Base-by-base conservation (phyloP, 2,888 invertebrate species). In the Parnassius orleans region DNA sequence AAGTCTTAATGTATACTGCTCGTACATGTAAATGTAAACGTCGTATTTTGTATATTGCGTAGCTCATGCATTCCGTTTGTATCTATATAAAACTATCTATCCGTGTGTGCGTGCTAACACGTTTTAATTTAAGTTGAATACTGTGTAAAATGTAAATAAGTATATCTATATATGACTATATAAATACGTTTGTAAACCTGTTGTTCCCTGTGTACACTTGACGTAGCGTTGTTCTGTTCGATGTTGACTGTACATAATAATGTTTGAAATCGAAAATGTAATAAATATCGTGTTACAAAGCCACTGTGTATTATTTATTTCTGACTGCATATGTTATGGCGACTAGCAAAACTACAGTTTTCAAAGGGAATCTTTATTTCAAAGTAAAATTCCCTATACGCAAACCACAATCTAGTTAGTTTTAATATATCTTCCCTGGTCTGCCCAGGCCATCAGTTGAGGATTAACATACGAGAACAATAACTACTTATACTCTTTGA, bases 201-300 rank as follows among this genome's bases (percentile, higher is more conserved):
- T 84, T 85, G 86, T 83, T 79, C 80, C 81, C 81, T 79, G 79
- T 81, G 76, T 81, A 83, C 74, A 76, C 80, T 79, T 75, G 75
- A 76, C 75, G 82, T 88, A 86, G 58, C 50, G 83, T 83, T 84
- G 82, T 85, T 86, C 82, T 77, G 77, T 81, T 85, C 78, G 75
- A 83, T 86, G 88, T 87, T 86, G 80, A 79, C 71, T 90, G 89
- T 90, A 88, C 72, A 88, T 87, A 33, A 88, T 83, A 83, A 84
- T 80, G 77, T 86, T 85, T 89, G 84, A 84, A 62, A 86, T 84
- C 33, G 76, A 76, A 73, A 76, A 77, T 74, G 76, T 78, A 78
- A 83, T 82, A 82, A 87, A 82, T 84, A 87, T 80, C 83, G 85
- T 80, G 88, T 88, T 87, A 87, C 83, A 82, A 80, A 85, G 63